Evolutionary conservation across 1,140 invertebrate species (phyloP), one percentile per base, ranked within the genome.

Genomic region (Monomorium pharaonis): DNA sequence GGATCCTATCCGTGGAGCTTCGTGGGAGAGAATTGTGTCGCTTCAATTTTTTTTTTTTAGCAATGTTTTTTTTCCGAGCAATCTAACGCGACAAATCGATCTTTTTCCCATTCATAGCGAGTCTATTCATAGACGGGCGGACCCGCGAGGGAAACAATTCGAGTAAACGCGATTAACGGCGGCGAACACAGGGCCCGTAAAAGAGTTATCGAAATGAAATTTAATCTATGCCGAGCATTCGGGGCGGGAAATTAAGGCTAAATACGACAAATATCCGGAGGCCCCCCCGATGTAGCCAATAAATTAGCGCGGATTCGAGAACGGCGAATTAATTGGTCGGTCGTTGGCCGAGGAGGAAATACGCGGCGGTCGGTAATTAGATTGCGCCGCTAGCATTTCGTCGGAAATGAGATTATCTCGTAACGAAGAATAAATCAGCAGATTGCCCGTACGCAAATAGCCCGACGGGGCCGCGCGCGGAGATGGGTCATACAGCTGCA

Each of bases 381-480:
- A 84, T 84, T 77, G 83, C 44, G 56, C 74, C 74, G 74, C 70
- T 84, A 84, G 83, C 58, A 76, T 84, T 84, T 84, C 72, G 60
- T 76, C 83, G 72, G 83, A 84, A 84, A 84, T 77, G 83, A 84
- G 83, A 84, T 84, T 83, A 84, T 84, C 83, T 84, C 74, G 56
- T 84, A 84, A 62, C 83, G 74, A 84, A 84, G 83, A 84, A 78
- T 77, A 84, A 84, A 77, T 84, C 83, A 76, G 67, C 65, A 83
- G 78, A 83, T 83, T 83, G 78, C 67, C 78, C 78, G 78, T 83
- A 83, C 78, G 78, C 78, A 83, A 83, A 83, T 83, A 83, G 69
- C 51, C 67, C 51, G 78, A 37, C 78, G 18, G 72, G 65, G 51
- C n/a, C 24, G 49, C 47, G 24, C 21, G 62, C 51, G n/a, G 33